Evolutionary conservation across 2,797 vertebrate species (phyloP).

Genomic region (Neosilurus hyrtlii): DNA sequence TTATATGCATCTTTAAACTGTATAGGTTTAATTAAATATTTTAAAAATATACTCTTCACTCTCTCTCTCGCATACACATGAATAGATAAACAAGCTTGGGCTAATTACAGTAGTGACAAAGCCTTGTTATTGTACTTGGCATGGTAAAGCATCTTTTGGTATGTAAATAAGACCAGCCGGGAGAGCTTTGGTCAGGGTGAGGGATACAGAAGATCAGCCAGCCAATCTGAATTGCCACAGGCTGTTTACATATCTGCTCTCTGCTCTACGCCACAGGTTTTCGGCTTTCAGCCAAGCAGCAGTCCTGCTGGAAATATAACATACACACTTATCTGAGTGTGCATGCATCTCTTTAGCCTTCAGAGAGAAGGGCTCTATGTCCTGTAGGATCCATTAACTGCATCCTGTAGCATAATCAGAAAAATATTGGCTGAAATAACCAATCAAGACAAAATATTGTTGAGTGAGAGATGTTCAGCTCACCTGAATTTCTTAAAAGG

Average conservation of each 20-base stretch:
- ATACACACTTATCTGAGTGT: slow-evolving; percentile 40
- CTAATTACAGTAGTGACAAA: slow-evolving; percentile 41
- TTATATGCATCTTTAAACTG: slow-evolving; percentile 22
- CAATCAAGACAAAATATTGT: slow-evolving; percentile 2
- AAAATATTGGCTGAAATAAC: slow-evolving; percentile 23
- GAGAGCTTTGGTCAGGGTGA: slow-evolving; percentile 52
- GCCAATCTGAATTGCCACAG: slow-evolving; percentile 60
- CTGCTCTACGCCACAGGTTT: slow-evolving; percentile 53
- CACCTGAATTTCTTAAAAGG: slow-evolving; percentile 5
- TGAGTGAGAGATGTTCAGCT: slow-evolving; percentile 4
- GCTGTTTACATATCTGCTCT: slow-evolving; percentile 67
- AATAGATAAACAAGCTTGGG: slow-evolving; percentile 3
- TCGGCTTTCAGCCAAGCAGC: slow-evolving; percentile 48
- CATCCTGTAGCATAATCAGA: slow-evolving; percentile 13
- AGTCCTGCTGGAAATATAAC: slow-evolving; percentile 37
- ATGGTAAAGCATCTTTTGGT: slow-evolving; percentile 58
- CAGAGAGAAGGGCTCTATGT: slow-evolving; percentile 11
- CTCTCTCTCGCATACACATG: neutral
- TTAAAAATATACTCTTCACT: neutral
- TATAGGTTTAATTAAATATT: slow-evolving; percentile 36
- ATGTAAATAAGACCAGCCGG: slow-evolving; percentile 61
- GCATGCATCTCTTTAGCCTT: slow-evolving; percentile 30
- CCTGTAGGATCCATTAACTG: neutral
- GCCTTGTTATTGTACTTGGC: slow-evolving; percentile 46
- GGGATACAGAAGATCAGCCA: slow-evolving; percentile 41